Conservation (phyloP, 1,140 invertebrate genomes). For the Stegodyphus dumicola region DNA sequence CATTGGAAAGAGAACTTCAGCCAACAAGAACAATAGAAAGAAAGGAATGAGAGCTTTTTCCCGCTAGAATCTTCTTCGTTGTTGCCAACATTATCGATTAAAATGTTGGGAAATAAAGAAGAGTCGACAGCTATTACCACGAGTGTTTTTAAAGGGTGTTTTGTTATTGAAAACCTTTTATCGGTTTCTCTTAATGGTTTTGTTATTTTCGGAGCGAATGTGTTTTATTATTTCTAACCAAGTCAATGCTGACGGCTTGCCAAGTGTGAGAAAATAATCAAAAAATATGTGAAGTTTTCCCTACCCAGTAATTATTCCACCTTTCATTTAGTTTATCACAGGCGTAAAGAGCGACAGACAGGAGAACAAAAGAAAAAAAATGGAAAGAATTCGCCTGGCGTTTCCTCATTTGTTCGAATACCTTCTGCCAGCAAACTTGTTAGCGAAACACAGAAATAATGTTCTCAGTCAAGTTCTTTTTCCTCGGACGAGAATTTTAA, state of each 20-base stretch:
- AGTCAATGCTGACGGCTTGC: neutral
- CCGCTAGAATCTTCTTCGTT: neutral
- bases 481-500: slow-evolving; percentile 23
- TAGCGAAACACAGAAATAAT: slow-evolving; percentile 9
- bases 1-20: no score
- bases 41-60: slow-evolving; percentile 1
- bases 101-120: slow-evolving; percentile 47
- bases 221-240: slow-evolving; percentile 51
- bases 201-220: slow-evolving; percentile 35
- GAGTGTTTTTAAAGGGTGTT: slow-evolving; percentile 57
- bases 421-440: slow-evolving; percentile 25
- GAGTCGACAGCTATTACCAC: slow-evolving; percentile 55
- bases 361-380: slow-evolving; percentile 6
- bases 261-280: slow-evolving; percentile 23
- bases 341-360: neutral
- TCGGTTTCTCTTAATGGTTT: slow-evolving; percentile 57
- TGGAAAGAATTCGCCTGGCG: slow-evolving; percentile 17
- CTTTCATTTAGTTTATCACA: slow-evolving; percentile 35
- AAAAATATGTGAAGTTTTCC: slow-evolving; percentile 44
- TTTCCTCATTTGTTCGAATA: slow-evolving; percentile 43
- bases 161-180: slow-evolving; percentile 58
- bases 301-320: slow-evolving; percentile 41
- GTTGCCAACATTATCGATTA: slow-evolving; percentile 43
- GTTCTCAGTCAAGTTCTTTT: slow-evolving; percentile 5
- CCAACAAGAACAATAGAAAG: neutral